Evolutionary conservation across 2,797 vertebrate species (phyloP).

Genomic region (Danio tinwini): DNA sequence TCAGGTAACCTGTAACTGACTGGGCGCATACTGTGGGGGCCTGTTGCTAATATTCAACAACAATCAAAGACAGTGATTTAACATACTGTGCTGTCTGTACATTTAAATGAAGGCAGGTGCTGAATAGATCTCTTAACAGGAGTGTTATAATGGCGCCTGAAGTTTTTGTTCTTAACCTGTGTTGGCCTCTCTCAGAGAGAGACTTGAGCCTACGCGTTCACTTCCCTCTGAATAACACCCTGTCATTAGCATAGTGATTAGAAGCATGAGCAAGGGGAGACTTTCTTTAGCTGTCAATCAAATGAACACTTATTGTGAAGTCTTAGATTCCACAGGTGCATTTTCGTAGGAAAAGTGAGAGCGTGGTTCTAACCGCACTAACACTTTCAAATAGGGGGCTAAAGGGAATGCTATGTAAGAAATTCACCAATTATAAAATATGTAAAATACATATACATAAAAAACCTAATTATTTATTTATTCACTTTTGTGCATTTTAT

Average conservation of each 20-base stretch:
- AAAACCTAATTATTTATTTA: no score
- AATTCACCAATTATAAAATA: no score
- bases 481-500: no score
- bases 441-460: no score
- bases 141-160: constrained; percentile 44
- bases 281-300: constrained; percentile 52
- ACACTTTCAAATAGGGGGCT: no score
- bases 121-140: constrained; percentile 28
- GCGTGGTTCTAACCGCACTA: background rate
- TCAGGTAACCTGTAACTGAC: constrained; percentile 9
- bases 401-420: no score
- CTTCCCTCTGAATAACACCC: constrained; percentile 53
- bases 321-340: constrained; percentile 6
- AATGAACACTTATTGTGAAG: constrained; percentile 21
- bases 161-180: constrained; percentile 49
- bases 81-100: constrained; percentile 7
- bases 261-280: constrained; percentile 22
- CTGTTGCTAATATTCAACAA: background rate
- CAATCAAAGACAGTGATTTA: constrained; percentile 18
- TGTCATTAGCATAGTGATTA: constrained; percentile 58
- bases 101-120: constrained; percentile 9
- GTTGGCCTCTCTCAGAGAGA: constrained; percentile 18
- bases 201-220: constrained; percentile 44
- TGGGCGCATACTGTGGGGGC: background rate
- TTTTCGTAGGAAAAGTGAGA: background rate